These are phyloP conservation scores for Campylomormyrus numenius DNA, from an alignment of 2,113 vertebrate genomes.

Conservation along the genomic window DNA sequence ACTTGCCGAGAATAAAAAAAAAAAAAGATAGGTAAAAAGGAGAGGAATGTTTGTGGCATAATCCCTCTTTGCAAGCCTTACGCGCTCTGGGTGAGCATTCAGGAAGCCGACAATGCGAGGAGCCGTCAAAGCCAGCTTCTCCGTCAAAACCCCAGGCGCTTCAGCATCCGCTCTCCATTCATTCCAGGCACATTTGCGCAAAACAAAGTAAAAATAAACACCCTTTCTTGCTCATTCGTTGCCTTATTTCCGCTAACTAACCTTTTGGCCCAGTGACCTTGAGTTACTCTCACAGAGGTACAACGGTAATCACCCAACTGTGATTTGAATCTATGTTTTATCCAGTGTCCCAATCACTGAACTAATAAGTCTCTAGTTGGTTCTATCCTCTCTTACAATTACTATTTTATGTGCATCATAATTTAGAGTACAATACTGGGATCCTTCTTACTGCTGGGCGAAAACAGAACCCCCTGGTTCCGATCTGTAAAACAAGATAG, in stretches of 20 bases:
- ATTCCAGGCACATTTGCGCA: not conserved
- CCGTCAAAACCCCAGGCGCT: not conserved
- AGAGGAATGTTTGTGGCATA: slow-evolving; percentile 1
- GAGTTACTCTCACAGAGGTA: not conserved
- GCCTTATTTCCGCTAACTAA: not conserved
- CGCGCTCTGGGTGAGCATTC: not conserved
- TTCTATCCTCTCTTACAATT: not conserved
- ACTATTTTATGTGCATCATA: not conserved
- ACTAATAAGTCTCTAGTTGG: not conserved
- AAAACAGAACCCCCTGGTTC: slow-evolving; percentile 11
- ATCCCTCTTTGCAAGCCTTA: not conserved
- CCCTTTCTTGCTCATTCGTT: not conserved
- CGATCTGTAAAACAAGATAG: not conserved
- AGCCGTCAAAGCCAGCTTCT: not conserved
- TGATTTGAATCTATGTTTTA: not conserved
- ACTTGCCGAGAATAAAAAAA: slow-evolving; percentile 1
- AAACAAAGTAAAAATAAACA: not conserved
- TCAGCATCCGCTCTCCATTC: not conserved
- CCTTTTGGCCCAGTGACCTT: slow-evolving; percentile 11
- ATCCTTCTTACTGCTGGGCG: not conserved
- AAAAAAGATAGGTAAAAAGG: not conserved
- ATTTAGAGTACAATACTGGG: not conserved
- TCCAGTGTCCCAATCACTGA: too few species aligned
- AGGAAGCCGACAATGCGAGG: not conserved
- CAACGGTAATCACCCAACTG: not conserved